These are phyloP conservation scores for Papilio elwesi DNA, from an alignment of 2,888 invertebrate species.

Conservation along the genomic window DNA sequence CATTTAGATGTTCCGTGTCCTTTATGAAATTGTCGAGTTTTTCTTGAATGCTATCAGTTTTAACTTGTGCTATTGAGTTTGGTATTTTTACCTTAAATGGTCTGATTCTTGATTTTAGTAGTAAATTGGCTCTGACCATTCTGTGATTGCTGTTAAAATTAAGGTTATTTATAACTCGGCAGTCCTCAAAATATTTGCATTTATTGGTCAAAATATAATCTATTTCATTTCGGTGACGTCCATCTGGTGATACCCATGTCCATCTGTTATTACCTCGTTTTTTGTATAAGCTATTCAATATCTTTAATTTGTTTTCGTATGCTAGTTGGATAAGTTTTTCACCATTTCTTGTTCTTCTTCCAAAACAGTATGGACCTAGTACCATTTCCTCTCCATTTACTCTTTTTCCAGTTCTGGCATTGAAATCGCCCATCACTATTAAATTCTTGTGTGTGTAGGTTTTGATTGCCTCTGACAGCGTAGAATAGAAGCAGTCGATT, in stretches of 20 bases:
- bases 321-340: slow-evolving; percentile 35
- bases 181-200: slow-evolving; percentile 36
- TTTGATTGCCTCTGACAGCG: too few species aligned
- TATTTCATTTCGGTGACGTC: slow-evolving; percentile 38
- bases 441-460: too few species aligned
- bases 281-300: slow-evolving; percentile 32
- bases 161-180: slow-evolving; percentile 37
- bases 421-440: too few species aligned
- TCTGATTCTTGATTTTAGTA: background rate
- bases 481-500: too few species aligned
- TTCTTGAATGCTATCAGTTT: background rate
- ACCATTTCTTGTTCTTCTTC: slow-evolving; percentile 38
- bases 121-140: slow-evolving; percentile 41
- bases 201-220: slow-evolving; percentile 41
- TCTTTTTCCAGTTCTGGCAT: too few species aligned
- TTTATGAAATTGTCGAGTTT: background rate
- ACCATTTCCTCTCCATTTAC: slow-evolving; percentile 29
- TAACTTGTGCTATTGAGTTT: background rate
- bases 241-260: slow-evolving; percentile 40
- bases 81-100: slow-evolving; percentile 25
- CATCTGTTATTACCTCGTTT: slow-evolving; percentile 31
- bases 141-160: slow-evolving; percentile 47
- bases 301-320: slow-evolving; percentile 27
- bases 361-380: slow-evolving; percentile 29
- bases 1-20: background rate